Percentiles rank a stretch among this genome's conserved stretches.
These are phyloP conservation scores for Oscheius sp. DNA, from an alignment of 1,140 invertebrate genomes.

Conservation along the genomic window DNA sequence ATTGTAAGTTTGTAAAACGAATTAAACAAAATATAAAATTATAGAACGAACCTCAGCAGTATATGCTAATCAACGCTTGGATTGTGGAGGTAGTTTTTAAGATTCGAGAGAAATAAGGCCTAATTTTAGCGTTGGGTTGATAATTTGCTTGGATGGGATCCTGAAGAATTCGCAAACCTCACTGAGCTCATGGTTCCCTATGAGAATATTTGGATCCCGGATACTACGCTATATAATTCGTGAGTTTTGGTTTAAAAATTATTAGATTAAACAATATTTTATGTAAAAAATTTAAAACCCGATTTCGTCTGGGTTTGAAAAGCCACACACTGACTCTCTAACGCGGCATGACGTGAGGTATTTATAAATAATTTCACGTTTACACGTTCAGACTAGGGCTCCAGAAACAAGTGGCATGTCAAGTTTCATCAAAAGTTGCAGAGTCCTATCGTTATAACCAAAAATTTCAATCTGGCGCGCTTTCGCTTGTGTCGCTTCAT, in stretches of 20 bases:
- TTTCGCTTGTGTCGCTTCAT: no score
- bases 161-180: constrained; percentile 34
- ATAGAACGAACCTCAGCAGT: constrained; percentile 45
- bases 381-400: no score
- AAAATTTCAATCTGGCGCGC: no score
- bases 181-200: constrained; percentile 39
- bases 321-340: no score
- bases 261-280: neutral
- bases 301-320: no score
- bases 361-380: no score
- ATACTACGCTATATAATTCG: constrained; percentile 43
- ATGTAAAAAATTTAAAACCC: no score
- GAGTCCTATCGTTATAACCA: no score
- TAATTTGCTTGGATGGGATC: constrained; percentile 41
- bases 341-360: no score
- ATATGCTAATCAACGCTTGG: constrained; percentile 40
- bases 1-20: constrained; percentile 32
- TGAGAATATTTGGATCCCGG: constrained; percentile 39
- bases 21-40: no score
- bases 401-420: no score
- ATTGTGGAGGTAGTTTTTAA: constrained; percentile 33
- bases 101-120: neutral
- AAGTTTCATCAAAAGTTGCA: no score
- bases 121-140: constrained; percentile 38
- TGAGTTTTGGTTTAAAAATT: neutral